phyloP scores from a whole-genome alignment of 2,797 vertebrate genomes.

The Pristis pectinata region DNA sequence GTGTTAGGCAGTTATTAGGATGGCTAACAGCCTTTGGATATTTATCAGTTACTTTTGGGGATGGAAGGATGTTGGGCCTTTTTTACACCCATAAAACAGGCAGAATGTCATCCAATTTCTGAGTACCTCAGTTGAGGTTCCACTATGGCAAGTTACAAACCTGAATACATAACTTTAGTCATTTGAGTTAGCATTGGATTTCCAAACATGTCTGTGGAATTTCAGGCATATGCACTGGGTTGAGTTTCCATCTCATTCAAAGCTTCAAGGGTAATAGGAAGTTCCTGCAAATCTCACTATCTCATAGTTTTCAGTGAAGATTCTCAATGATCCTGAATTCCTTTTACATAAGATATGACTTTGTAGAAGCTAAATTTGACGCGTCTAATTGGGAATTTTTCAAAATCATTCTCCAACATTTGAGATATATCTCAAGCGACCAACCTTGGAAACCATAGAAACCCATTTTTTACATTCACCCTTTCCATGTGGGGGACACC shows the following conservation, averaged over 20 bases:
- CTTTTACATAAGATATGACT: neutral
- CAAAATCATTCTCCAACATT: neutral
- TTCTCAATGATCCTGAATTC: neutral
- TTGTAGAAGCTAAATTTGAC: neutral
- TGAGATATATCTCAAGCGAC: slow-evolving; percentile 11
- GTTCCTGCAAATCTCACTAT: neutral
- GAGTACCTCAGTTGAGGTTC: neutral
- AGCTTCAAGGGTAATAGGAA: neutral
- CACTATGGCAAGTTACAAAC: neutral
- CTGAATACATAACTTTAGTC: neutral
- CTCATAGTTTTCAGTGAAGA: neutral
- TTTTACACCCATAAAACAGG: neutral
- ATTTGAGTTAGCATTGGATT: neutral
- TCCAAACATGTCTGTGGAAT: neutral
- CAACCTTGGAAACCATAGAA: neutral
- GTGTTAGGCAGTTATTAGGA: neutral
- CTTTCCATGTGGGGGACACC: slow-evolving; percentile 6
- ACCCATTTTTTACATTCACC: neutral
- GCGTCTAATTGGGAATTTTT: neutral
- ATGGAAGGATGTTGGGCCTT: neutral
- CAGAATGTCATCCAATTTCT: neutral
- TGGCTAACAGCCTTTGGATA: neutral
- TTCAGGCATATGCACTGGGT: neutral
- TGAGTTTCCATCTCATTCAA: neutral
- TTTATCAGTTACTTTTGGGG: neutral